Conservation (phyloP, 1,140 invertebrate species). For the Pseudomyrmex sp. region DNA sequence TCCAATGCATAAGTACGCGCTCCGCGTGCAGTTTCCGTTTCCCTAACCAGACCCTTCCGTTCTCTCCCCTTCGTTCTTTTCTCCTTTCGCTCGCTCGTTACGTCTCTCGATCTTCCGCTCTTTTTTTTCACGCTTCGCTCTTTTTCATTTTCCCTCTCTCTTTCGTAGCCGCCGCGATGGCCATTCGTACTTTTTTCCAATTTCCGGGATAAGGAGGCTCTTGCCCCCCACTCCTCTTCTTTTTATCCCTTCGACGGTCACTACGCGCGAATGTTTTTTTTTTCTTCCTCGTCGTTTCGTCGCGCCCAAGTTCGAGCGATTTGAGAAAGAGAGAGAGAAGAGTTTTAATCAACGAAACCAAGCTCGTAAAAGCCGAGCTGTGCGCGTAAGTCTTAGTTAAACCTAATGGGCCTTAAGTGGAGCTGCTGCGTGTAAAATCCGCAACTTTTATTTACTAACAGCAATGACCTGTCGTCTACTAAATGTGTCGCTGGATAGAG, state of each 20-base stretch:
- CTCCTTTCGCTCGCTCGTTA: not conserved
- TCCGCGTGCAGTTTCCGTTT: slow-evolving; percentile 42
- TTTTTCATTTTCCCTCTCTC: slow-evolving; percentile 9
- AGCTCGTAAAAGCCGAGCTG: slow-evolving; percentile 61
- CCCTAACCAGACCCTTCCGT: slow-evolving; percentile 28
- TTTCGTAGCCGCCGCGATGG: slow-evolving; percentile 27
- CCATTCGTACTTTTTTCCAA: slow-evolving; percentile 67
- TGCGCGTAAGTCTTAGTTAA: slow-evolving; percentile 47
- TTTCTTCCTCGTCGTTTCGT: not conserved
- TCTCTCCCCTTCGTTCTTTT: not conserved
- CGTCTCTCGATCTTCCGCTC: slow-evolving; percentile 33
- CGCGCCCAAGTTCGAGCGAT: slow-evolving; percentile 16
- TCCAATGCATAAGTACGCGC: slow-evolving; percentile 68
- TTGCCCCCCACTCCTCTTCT: not conserved
- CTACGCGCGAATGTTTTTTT: not conserved
- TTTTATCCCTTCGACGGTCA: slow-evolving; percentile 36
- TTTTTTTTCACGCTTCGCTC: slow-evolving; percentile 5
- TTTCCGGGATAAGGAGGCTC: slow-evolving; percentile 68
- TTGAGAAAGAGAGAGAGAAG: slow-evolving; percentile 9
- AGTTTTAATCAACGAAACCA: slow-evolving; percentile 76
- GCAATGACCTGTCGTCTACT: not conserved
- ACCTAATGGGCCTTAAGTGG: slow-evolving; percentile 21
- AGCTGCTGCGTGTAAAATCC: slow-evolving; percentile 26
- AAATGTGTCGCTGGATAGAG: not conserved
- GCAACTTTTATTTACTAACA: slow-evolving; percentile 27